These are phyloP conservation scores for Coranthus polyacanthus DNA, from an alignment of 2,797 vertebrate species.

Conservation along the genomic window DNA sequence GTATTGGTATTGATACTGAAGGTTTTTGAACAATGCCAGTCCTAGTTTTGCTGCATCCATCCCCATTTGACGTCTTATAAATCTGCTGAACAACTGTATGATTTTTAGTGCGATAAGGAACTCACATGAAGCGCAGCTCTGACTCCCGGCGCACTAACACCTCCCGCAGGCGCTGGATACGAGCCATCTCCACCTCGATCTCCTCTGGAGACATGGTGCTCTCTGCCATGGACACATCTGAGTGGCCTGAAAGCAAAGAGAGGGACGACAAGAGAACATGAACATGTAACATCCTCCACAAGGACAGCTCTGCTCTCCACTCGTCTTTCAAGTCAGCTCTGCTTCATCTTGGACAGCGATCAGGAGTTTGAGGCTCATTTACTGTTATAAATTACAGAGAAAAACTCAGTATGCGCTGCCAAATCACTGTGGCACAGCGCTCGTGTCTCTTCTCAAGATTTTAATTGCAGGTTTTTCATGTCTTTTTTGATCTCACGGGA, in stretches of 20 bases:
- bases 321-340: neutral
- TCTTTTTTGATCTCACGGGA: conserved; percentile 1
- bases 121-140: conserved; percentile 99
- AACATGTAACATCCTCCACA: neutral
- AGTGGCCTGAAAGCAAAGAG: conserved; percentile 88
- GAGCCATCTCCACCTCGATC: conserved; percentile 97
- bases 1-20: too few relatives aligned
- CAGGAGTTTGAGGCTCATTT: conserved; percentile 2
- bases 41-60: too few relatives aligned
- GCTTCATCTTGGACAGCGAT: conserved; percentile 4
- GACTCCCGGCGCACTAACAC: conserved; percentile 97
- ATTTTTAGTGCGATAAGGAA: conserved; percentile 29
- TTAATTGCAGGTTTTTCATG: neutral
- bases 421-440: neutral
- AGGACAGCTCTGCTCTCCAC: neutral
- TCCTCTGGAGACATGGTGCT: conserved; percentile 96
- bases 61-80: too few relatives aligned
- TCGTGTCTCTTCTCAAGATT: conserved; percentile 7
- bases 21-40: too few relatives aligned
- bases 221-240: conserved; percentile 97
- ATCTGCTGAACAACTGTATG: neutral
- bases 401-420: neutral
- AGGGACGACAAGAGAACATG: neutral
- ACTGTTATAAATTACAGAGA: conserved; percentile 16
- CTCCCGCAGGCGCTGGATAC: conserved; percentile 96